Conservation (phyloP, 2,888 invertebrate genomes). For the Auanema freiburgensis region DNA sequence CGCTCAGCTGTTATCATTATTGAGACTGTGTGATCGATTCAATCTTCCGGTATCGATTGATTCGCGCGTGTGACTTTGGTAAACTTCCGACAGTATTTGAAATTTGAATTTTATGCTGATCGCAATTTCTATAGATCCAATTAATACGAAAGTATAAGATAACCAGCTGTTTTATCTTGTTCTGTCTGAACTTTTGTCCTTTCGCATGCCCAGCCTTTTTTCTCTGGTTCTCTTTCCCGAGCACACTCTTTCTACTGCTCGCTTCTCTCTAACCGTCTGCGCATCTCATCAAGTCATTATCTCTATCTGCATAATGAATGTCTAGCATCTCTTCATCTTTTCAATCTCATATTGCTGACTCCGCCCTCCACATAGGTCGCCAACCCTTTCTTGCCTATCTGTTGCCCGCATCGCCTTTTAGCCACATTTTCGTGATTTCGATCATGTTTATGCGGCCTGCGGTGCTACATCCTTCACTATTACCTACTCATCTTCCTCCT, state of each 20-base stretch:
- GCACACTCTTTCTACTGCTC: not conserved
- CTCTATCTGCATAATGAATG: constrained; percentile 9
- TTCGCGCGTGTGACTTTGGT: too few species aligned
- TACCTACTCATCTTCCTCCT: constrained; percentile 41
- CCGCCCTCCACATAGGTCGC: constrained; percentile 10
- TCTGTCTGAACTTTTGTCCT: not conserved
- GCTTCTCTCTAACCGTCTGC: constrained; percentile 1
- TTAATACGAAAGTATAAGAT: not conserved
- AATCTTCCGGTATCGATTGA: too few species aligned
- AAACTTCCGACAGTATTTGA: too few species aligned
- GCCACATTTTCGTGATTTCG: constrained; percentile 8
- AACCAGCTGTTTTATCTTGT: constrained; percentile 8
- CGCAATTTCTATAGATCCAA: too few species aligned
- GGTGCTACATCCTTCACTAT: constrained; percentile 31
- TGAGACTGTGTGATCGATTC: too few species aligned
- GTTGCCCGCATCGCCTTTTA: constrained; percentile 3
- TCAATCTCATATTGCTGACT: constrained; percentile 5
- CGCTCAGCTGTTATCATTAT: too few species aligned
- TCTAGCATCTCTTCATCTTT: constrained; percentile 15
- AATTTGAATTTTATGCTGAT: too few species aligned
- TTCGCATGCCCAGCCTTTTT: not conserved
- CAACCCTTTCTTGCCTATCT: too few species aligned
- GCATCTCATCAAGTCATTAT: not conserved
- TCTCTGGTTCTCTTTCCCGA: not conserved
- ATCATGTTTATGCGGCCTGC: constrained; percentile 24